Conservation (phyloP, 1,140 invertebrate species). For the Hirudo medicinalis region DNA sequence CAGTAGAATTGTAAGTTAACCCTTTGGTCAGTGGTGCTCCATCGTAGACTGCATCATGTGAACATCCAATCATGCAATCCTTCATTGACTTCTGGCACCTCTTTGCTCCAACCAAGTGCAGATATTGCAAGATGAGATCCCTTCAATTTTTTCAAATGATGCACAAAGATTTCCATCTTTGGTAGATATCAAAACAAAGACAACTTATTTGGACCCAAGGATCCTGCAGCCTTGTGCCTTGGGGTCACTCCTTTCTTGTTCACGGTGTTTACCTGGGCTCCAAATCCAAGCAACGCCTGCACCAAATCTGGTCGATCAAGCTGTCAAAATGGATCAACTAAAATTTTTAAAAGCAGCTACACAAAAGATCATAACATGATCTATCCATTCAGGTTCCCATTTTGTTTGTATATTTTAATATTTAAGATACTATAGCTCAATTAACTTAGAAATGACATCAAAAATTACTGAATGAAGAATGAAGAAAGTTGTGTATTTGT, state of each 20-base stretch:
- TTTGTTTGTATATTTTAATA: too few relatives aligned
- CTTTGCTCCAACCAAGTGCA: constrained; percentile 7
- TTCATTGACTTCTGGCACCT: background rate
- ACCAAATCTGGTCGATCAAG: constrained; percentile 27
- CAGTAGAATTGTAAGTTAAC: background rate
- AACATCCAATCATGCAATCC: constrained; percentile 1
- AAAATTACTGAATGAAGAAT: too few relatives aligned
- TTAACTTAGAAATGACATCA: too few relatives aligned
- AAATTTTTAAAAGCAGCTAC: too few relatives aligned
- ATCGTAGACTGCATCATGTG: background rate
- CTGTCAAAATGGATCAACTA: background rate
- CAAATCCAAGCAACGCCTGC: constrained; percentile 65
- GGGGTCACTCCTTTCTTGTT: constrained; percentile 60
- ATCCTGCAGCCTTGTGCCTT: constrained; percentile 46
- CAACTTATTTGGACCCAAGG: background rate
- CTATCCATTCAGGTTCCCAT: too few relatives aligned
- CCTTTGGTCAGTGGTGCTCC: background rate
- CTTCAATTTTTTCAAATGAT: too few relatives aligned
- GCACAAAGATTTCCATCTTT: too few relatives aligned
- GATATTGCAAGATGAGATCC: background rate
- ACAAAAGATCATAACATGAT: too few relatives aligned
- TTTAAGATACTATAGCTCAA: too few relatives aligned
- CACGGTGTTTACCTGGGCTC: constrained; percentile 57
- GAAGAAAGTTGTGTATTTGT: too few relatives aligned
- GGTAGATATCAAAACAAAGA: too few relatives aligned